A percentile compares a stretch with the other conserved stretches of the same genome.
Evolutionary conservation across 2,797 vertebrate species (phyloP).

Genomic region (Gallirallus australis): DNA sequence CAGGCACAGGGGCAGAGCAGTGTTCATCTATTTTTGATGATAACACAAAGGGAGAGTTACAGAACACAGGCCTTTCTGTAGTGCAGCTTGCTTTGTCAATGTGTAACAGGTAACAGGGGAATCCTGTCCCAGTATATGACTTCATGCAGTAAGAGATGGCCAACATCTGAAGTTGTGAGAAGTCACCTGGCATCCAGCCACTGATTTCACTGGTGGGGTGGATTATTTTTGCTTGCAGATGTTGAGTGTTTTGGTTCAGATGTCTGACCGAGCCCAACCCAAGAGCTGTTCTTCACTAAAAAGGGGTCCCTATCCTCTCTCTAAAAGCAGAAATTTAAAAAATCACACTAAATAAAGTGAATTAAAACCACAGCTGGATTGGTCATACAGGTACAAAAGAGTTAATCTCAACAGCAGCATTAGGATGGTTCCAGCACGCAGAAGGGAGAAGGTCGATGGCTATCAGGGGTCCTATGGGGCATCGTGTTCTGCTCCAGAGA

Average conservation of each 20-base stretch:
- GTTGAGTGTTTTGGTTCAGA: background rate
- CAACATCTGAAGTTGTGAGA: background rate
- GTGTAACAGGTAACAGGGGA: slow-evolving; percentile 1
- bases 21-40: slow-evolving; percentile 44
- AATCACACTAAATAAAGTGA: background rate
- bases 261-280: background rate
- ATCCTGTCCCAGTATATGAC: background rate
- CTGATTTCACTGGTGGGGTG: background rate
- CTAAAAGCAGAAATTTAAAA: slow-evolving; percentile 12
- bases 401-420: slow-evolving; percentile 36
- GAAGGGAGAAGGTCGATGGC: background rate
- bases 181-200: background rate
- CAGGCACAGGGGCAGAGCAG: slow-evolving; percentile 18
- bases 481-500: background rate
- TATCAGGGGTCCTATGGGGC: background rate
- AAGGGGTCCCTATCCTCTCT: background rate
- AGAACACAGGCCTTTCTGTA: background rate
- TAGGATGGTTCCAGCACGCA: slow-evolving; percentile 8
- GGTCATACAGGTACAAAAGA: background rate
- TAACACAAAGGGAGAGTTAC: slow-evolving; percentile 38
- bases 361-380: slow-evolving; percentile 42
- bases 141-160: background rate
- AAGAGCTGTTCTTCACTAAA: background rate
- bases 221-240: background rate
- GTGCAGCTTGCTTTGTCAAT: slow-evolving; percentile 33